These are phyloP conservation scores for Mixornis gularis DNA, from an alignment of 2,113 vertebrate species.

Conservation along the genomic window DNA sequence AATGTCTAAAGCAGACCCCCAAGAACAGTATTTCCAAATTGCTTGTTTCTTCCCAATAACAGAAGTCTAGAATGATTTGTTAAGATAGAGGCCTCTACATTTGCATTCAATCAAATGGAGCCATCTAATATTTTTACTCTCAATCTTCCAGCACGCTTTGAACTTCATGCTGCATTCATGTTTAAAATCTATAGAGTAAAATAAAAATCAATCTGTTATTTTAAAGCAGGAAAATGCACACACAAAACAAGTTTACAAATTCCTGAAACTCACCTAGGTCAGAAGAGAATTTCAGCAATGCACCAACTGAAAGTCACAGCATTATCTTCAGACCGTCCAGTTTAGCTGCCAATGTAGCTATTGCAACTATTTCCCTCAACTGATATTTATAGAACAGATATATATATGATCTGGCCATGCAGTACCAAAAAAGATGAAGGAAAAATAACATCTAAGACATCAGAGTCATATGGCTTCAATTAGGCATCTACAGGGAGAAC, in stretches of 20 bases:
- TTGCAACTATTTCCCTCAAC: neutral
- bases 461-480: neutral
- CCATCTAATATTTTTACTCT: neutral
- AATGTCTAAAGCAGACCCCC: neutral
- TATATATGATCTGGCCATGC: neutral
- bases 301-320: neutral
- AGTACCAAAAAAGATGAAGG: neutral
- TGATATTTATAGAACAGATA: neutral
- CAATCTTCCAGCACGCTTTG: neutral
- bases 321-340: neutral
- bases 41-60: neutral
- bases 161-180: neutral
- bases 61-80: neutral
- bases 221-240: neutral
- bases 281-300: neutral
- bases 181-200: neutral
- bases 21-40: neutral
- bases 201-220: neutral
- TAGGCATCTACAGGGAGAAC: neutral
- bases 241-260: neutral
- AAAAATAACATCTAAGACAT: neutral
- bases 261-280: neutral
- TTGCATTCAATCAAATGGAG: neutral
- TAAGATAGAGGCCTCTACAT: neutral
- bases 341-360: neutral